Conservation (phyloP, 2,113 vertebrate species). For the Hemiprocne comata region DNA sequence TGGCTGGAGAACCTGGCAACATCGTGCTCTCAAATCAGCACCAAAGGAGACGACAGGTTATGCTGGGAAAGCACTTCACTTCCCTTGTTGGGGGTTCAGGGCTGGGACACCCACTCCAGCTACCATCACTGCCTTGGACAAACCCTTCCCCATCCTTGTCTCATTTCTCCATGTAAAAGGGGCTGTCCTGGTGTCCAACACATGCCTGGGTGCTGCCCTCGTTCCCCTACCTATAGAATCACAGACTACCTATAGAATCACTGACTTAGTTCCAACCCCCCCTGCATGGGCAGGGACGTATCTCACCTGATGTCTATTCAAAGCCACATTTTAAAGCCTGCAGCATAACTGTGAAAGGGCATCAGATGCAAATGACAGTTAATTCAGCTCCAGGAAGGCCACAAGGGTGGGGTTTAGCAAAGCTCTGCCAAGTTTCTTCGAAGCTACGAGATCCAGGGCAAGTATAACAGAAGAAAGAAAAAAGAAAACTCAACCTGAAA, state of each 20-base stretch:
- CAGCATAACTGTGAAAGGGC: rapidly evolving
- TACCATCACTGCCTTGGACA: background rate
- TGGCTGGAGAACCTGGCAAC: rapidly evolving
- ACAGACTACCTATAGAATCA: background rate
- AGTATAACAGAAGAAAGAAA: background rate
- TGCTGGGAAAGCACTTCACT: background rate
- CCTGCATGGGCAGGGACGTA: too few relatives aligned
- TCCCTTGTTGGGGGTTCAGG: rapidly evolving
- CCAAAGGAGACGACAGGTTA: rapidly evolving
- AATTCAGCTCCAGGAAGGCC: background rate
- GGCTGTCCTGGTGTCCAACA: background rate
- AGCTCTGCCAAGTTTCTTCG: rapidly evolving
- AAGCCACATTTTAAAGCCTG: background rate
- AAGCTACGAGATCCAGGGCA: background rate
- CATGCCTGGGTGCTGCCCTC: too few relatives aligned
- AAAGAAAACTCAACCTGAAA: background rate
- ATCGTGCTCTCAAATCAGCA: rapidly evolving
- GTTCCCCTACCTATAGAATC: background rate
- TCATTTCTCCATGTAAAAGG: rapidly evolving
- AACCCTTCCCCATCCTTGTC: background rate
- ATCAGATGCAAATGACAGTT: rapidly evolving
- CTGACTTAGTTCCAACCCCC: too few relatives aligned
- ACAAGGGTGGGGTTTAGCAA: rapidly evolving
- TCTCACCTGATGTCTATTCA: background rate
- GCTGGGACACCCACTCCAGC: background rate